Evolutionary conservation across 2,113 vertebrate genomes (phyloP).

Genomic region (Bubo scandiacus): DNA sequence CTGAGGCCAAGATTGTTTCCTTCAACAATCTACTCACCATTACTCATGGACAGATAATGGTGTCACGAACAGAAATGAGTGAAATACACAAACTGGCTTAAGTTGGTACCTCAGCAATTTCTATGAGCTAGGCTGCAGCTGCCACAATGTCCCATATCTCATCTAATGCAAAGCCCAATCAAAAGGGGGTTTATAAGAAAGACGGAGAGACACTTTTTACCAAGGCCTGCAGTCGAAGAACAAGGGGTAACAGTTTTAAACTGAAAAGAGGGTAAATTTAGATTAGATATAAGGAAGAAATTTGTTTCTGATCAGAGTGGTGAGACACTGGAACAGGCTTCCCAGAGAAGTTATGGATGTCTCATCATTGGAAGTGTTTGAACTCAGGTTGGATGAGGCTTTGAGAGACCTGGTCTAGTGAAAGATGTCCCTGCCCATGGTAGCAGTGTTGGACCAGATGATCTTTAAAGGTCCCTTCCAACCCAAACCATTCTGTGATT

Average conservation of each 20-base stretch:
- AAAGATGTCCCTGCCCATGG: neutral
- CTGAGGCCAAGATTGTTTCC: neutral
- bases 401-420: neutral
- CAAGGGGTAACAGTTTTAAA: no score
- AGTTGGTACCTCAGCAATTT: neutral
- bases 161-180: neutral
- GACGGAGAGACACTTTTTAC: neutral
- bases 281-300: no score
- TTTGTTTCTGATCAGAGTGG: no score
- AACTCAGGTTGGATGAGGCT: neutral
- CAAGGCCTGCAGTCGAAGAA: no score
- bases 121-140: neutral
- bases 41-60: neutral
- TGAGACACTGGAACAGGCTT: no score
- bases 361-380: neutral
- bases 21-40: neutral
- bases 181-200: neutral
- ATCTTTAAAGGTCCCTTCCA: neutral
- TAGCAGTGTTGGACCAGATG: rapidly evolving
- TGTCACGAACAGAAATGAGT: neutral
- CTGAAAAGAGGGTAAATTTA: no score
- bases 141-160: neutral
- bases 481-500: neutral
- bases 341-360: no score
- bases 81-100: neutral